These are phyloP conservation scores for Myxocyprinus asiaticus DNA, from an alignment of 2,113 vertebrate species.

Conservation along the genomic window DNA sequence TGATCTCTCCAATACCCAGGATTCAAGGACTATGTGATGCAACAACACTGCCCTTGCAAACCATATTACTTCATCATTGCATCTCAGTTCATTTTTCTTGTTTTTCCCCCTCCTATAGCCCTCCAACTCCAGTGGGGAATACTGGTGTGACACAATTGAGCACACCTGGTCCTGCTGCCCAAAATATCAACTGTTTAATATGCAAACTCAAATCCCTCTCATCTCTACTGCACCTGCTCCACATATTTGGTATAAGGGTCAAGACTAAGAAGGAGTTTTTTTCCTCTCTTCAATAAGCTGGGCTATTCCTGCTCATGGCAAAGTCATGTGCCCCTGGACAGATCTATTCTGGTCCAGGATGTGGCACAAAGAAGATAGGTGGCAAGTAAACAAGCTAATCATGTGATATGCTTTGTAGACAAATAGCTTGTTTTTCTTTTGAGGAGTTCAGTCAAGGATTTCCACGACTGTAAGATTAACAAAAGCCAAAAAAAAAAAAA, in stretches of 20 bases:
- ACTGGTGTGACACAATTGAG: slow-evolving; percentile 13
- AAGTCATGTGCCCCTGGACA: slow-evolving; percentile 46
- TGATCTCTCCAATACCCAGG: not conserved
- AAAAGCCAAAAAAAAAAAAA: not conserved
- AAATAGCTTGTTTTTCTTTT: not conserved
- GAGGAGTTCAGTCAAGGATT: not conserved
- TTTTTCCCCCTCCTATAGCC: slow-evolving; percentile 15
- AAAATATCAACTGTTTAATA: slow-evolving; percentile 42
- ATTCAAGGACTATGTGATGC: slow-evolving; percentile 30
- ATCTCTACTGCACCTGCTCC: slow-evolving; percentile 43
- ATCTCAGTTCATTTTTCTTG: slow-evolving; percentile 11
- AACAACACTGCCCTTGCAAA: slow-evolving; percentile 42
- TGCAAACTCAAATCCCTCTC: not conserved
- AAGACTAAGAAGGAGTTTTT: slow-evolving; percentile 59
- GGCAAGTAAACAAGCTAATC: slow-evolving; percentile 55
- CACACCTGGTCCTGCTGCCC: slow-evolving; percentile 12
- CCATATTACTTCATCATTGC: slow-evolving; percentile 44
- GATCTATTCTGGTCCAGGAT: slow-evolving; percentile 62
- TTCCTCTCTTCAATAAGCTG: slow-evolving; percentile 65
- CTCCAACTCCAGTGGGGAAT: slow-evolving; percentile 14
- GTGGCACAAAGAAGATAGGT: slow-evolving; percentile 58
- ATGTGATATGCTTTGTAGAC: not conserved
- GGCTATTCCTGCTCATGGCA: slow-evolving; percentile 66
- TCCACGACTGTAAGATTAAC: not conserved
- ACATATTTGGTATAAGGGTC: slow-evolving; percentile 71